Base-by-base conservation (phyloP, 2,888 invertebrate genomes). In the Pedicia rivosa region DNA sequence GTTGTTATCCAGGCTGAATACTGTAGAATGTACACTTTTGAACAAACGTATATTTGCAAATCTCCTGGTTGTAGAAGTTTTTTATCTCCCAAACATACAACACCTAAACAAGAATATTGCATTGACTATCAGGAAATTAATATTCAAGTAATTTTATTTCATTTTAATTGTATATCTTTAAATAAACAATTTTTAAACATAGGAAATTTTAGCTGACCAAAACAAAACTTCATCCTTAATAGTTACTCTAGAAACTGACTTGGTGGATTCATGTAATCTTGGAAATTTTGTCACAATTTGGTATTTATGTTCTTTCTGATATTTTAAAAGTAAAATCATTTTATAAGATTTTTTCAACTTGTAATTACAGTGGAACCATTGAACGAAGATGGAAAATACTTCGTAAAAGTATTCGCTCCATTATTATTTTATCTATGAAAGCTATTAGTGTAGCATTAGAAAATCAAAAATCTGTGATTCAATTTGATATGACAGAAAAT, bases 111-210 rank as follows among this genome's bases (percentile, higher is more conserved):
- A 3, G 36, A 44, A 31, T 40, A 37, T 51, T 86, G 72, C 53
- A 78, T 72, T 48, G 84, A 86, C 64, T 84, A 80, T 59, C 86
- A 86, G 57, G 84, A 86, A 65, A 74, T 87, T 10, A 86, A 83
- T 63, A 69, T 91, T 50, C 80, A 80, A n/a, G n/a, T n/a, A n/a
- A n/a, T n/a, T 63, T 78, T 74, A 57, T 34, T 39, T 40, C 35
- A 32, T 15, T n/a, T 12, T 28, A 19, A 28, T 31, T 40, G 10
- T 26, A 12, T 19, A 22, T 35, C 6, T 26, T 27, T 38, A 15
- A 12, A 20, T 43, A 24, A 13, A 33, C 20, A 24, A n/a, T 22
- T 25, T 15, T 19, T 9, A 16, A 38, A 27, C 16, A 27, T 59
- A n/a, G 74, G 87, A 88, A 54, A 78, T 79, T 64, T 70, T 80